Base-by-base conservation (phyloP, 2,888 invertebrate species). In the Lymantria monacha region DNA sequence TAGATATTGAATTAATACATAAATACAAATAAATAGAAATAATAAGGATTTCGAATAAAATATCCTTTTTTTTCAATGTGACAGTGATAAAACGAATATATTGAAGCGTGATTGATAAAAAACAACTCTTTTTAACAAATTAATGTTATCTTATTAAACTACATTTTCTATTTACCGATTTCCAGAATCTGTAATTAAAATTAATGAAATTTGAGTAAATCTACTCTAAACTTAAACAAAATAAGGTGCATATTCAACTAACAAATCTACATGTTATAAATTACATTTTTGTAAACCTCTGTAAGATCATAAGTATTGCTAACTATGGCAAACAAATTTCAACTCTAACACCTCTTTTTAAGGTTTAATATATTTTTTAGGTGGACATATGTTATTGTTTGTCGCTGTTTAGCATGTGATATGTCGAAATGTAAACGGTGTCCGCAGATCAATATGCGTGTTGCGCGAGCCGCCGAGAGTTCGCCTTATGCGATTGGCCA, bases 381-480 rank as follows among this genome's bases (percentile, higher is more conserved):
- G 11, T 37, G 13, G 49, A 59, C 83, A 83, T 81, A 82, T 85
- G 83, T 87, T 87, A 87, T 89, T 90, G 88, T 90, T 89, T 87
- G 87, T 80, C 85, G 79, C 81, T 88, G 87, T 88, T 89, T 88
- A 87, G 87, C 83, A 81, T 87, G 90, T 88, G 91, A 90, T 90
- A 90, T 89, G 90, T 90, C 89, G 90, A 90, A 89, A 87, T 83
- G 87, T 88, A 86, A 87, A 85, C 87, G 85, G 83, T 81, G 85
- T 88, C 89, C 87, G 83, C 90, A 91, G 91, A 91, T 91, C 92
- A 89, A 92, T 91, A 92, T 91, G 90, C 87, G 91, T 89, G 87
- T 83, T 74, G 85, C 81, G 84, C 69, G 69, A 61, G 67, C 67
- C 58, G 69, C 0, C 41, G 15, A 41, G 41, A 9, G 88, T 86